Base-by-base conservation (phyloP, 2,797 vertebrate species). In the Myotis daubentonii region DNA sequence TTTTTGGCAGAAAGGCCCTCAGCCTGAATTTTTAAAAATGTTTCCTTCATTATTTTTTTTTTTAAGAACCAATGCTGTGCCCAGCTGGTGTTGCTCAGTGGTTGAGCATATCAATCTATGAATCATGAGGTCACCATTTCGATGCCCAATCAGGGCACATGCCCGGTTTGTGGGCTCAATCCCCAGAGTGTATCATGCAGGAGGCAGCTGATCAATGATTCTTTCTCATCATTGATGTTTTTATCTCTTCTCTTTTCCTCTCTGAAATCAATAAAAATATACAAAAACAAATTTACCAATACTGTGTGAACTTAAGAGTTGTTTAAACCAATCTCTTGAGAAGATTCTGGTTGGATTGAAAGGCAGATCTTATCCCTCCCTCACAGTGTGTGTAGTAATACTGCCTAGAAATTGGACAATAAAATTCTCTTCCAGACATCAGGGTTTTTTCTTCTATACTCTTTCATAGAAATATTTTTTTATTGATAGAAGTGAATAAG, bases 401-500 rank as follows among this genome's bases (percentile, higher is more conserved):
- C 30, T 55, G 47, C 25, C 28, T 87, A 84, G 78, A 91, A 65
- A 80, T 36, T 88, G 33, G 57, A 74, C 60, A 85, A 25, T 51
- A 78, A 47, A 78, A 38, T 78, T 81, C 20, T 82, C 51, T 89
- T 80, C 38, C 12, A 85, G 66, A 51, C 9, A 57, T 70, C 19
- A 85, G 22, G 20, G 23, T 79, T 83, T 89, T 79, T 74, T 79
- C 41, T 8, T 88, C 10, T 82, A 47, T 89, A 23, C 7, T 81
- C 15, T 83, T 92, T 83, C 62, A 79, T 83, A 13, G 53, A 82
- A 74, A 38, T 91, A 30, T 78, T 86, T 85, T 87, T 92, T 74
- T 89, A 83, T 82, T 89, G 41, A 89, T 57, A 78, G 57, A 91
- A 33, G 36, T 91, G 57, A 85, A 79, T 89, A 84, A 94, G 71